These are phyloP conservation scores for Listronotus bonariensis DNA, from an alignment of 1,140 invertebrate species.

Conservation along the genomic window DNA sequence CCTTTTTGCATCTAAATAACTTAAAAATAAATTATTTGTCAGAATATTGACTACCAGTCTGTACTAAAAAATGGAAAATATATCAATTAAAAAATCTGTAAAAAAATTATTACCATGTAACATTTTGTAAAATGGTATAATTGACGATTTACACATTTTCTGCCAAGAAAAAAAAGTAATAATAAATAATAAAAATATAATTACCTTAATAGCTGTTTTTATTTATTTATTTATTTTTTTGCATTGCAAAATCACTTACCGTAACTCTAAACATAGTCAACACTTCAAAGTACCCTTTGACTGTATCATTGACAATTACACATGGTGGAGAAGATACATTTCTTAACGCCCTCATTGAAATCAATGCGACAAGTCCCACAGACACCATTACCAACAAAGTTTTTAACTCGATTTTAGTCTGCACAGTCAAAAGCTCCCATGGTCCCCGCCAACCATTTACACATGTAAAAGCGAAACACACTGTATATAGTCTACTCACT, in stretches of 20 bases:
- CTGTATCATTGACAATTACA: constrained; percentile 72
- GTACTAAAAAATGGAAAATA: too few relatives aligned
- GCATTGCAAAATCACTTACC: constrained; percentile 59
- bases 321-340: constrained; percentile 84
- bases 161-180: too few relatives aligned
- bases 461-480: constrained; percentile 74
- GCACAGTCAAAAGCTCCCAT: constrained; percentile 75
- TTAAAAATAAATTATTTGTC: too few relatives aligned
- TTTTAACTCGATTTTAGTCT: constrained; percentile 64
- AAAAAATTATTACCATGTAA: too few relatives aligned
- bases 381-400: constrained; percentile 65
- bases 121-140: too few relatives aligned
- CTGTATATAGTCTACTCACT: constrained; percentile 75
- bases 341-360: constrained; percentile 68
- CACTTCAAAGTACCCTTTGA: constrained; percentile 77
- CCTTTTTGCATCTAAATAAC: too few relatives aligned
- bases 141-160: too few relatives aligned
- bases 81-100: too few relatives aligned
- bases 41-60: too few relatives aligned
- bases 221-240: too few relatives aligned
- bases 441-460: constrained; percentile 84
- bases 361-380: constrained; percentile 67
- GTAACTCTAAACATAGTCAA: constrained; percentile 78
- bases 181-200: too few relatives aligned
- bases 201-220: too few relatives aligned